These are phyloP conservation scores for Spisula subtruncata DNA, from an alignment of 2,888 invertebrate genomes.

Conservation along the genomic window DNA sequence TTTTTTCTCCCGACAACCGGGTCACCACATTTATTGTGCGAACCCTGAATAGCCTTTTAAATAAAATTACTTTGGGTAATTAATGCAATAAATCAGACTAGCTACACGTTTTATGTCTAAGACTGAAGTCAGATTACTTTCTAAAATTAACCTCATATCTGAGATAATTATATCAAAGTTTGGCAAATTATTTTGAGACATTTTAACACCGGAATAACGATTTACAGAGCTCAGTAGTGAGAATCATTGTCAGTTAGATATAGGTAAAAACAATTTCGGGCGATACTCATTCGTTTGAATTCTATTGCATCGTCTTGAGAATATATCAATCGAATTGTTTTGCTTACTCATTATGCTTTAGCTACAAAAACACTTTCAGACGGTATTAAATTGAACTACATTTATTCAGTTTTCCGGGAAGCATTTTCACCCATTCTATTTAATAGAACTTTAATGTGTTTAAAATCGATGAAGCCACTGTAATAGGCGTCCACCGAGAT, in stretches of 20 bases:
- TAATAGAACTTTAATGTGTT: neutral
- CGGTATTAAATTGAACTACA: neutral
- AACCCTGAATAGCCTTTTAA: neutral
- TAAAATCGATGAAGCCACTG: constrained; percentile 4
- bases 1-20: no score
- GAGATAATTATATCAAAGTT: constrained; percentile 8
- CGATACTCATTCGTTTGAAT: neutral
- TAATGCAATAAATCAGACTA: neutral
- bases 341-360: neutral
- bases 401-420: neutral
- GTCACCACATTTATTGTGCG: no score
- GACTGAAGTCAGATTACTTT: neutral
- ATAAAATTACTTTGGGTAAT: neutral
- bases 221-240: neutral
- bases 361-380: neutral
- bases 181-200: neutral
- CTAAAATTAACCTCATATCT: neutral
- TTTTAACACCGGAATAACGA: neutral
- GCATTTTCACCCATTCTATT: neutral
- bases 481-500: neutral
- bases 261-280: neutral
- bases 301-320: neutral
- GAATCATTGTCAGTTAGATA: neutral
- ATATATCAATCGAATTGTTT: neutral
- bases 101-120: constrained; percentile 1